These are phyloP conservation scores for Argyresthia albistria DNA, from an alignment of 2,888 invertebrate species.

Conservation along the genomic window DNA sequence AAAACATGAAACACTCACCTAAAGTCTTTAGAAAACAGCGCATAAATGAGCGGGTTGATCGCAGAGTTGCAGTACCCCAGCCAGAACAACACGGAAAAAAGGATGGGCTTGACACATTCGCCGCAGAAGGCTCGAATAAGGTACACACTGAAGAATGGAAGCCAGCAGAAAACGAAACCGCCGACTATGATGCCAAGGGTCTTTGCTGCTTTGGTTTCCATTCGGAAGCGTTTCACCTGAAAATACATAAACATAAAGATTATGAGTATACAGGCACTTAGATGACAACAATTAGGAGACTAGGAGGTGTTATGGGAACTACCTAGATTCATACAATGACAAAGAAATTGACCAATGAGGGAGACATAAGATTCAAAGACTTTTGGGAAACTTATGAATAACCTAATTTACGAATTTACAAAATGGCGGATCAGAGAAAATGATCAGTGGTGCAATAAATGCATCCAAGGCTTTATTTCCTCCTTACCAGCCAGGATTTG, in stretches of 20 bases:
- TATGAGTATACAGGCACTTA: too few species aligned
- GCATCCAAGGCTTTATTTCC: too few species aligned
- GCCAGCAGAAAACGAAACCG: constrained; percentile 97
- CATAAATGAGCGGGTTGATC: constrained; percentile 95
- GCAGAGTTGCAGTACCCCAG: constrained; percentile 98
- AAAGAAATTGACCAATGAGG: too few species aligned
- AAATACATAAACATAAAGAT: constrained; percentile 7
- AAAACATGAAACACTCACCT: constrained; percentile 25
- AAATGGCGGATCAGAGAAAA: too few species aligned
- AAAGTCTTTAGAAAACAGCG: constrained; percentile 95
- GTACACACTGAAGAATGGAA: constrained; percentile 97
- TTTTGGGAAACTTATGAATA: too few species aligned
- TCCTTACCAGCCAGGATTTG: too few species aligned
- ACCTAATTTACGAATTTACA: too few species aligned
- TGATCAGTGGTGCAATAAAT: too few species aligned
- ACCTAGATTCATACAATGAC: too few species aligned
- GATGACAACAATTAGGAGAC: too few species aligned
- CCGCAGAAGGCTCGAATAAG: constrained; percentile 90
- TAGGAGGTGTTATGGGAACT: too few species aligned
- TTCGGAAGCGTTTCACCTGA: constrained; percentile 91
- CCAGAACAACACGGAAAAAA: constrained; percentile 96
- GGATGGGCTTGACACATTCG: constrained; percentile 85
- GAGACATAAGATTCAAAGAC: too few species aligned
- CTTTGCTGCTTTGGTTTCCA: constrained; percentile 98
- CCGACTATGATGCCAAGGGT: constrained; percentile 97